A percentile compares a stretch with the other conserved stretches of the same genome.
These are phyloP conservation scores for Cyanoramphus novaezelandiae DNA, from an alignment of 2,113 vertebrate species.

Conservation along the genomic window DNA sequence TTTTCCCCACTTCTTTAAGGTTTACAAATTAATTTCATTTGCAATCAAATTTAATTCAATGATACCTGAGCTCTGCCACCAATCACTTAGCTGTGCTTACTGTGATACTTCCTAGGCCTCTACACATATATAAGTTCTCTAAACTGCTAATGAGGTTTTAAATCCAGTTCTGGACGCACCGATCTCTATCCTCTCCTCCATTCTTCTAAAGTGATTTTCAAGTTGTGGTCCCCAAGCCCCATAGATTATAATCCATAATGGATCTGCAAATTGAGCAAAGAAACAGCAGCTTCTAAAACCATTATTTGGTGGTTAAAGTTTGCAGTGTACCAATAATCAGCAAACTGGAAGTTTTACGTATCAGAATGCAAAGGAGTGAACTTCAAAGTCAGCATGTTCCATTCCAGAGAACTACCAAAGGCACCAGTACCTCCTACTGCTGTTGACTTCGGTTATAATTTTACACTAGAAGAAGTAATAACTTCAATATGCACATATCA, in stretches of 20 bases:
- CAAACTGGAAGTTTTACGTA: background rate
- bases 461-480: background rate
- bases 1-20: background rate
- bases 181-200: background rate
- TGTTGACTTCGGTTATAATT: background rate
- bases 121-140: background rate
- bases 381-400: background rate
- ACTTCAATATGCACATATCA: background rate
- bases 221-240: background rate
- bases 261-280: background rate
- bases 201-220: background rate
- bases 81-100: background rate
- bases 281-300: rapidly evolving
- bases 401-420: background rate
- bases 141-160: background rate
- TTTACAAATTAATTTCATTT: background rate
- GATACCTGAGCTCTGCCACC: background rate
- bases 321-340: background rate
- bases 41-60: background rate
- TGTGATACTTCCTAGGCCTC: background rate
- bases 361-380: background rate
- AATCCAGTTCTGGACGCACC: background rate
- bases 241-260: background rate
- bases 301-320: background rate
- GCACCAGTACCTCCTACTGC: background rate